Percentiles rank a stretch among this genome's conserved stretches.
These are phyloP conservation scores for Neosalanx taihuensis DNA, from an alignment of 2,797 vertebrate genomes.

Conservation along the genomic window DNA sequence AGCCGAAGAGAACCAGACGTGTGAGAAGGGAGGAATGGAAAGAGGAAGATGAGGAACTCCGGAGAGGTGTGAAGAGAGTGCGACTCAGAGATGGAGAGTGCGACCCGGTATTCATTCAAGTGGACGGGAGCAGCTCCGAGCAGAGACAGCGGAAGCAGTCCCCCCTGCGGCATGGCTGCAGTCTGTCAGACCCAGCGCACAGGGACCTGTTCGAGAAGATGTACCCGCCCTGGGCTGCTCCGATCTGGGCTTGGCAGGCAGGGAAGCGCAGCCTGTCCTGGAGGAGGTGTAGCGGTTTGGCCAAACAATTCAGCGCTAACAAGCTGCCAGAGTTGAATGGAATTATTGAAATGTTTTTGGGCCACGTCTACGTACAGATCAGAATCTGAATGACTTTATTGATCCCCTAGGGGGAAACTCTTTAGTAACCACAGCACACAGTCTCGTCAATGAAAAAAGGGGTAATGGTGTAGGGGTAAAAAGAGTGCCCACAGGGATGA, in stretches of 20 bases:
- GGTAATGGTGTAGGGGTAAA: too few species aligned
- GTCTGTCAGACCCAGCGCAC: constrained; percentile 3
- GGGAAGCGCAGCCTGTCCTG: neutral
- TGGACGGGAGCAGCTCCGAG: neutral
- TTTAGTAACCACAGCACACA: too few species aligned
- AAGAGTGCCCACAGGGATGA: too few species aligned
- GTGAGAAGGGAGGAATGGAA: neutral
- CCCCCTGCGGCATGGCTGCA: neutral
- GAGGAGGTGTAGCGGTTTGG: neutral
- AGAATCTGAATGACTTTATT: too few species aligned
- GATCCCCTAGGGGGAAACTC: too few species aligned
- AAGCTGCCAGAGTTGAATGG: neutral
- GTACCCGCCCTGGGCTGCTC: neutral
- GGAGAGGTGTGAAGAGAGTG: neutral
- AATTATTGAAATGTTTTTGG: neutral
- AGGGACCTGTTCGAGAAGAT: neutral
- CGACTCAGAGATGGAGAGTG: neutral
- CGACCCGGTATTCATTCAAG: neutral
- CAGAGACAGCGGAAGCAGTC: neutral
- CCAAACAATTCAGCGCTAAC: neutral
- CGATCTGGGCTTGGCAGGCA: constrained; percentile 1
- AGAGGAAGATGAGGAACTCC: neutral
- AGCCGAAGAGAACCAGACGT: neutral
- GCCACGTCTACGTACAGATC: too few species aligned
- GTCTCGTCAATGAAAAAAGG: too few species aligned